These are phyloP conservation scores for Alaudala cheleensis DNA, from an alignment of 2,113 vertebrate species.

Conservation along the genomic window DNA sequence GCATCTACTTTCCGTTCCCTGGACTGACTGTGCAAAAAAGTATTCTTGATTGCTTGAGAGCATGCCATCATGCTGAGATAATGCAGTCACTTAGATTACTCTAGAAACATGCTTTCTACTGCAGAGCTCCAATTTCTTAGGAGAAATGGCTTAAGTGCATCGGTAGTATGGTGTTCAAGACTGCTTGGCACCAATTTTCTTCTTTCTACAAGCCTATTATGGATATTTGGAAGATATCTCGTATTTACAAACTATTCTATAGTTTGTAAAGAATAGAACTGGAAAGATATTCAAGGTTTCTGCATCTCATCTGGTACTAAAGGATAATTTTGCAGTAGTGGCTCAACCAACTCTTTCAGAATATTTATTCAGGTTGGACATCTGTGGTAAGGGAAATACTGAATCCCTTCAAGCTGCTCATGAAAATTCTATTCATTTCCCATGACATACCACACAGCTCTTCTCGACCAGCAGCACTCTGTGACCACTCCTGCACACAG, in stretches of 20 bases:
- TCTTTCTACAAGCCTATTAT: background rate
- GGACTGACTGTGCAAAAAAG: background rate
- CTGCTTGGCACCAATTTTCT: background rate
- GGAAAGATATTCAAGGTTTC: background rate
- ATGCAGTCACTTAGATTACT: background rate
- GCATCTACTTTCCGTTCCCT: background rate
- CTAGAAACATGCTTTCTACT: constrained; percentile 8
- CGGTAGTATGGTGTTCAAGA: background rate
- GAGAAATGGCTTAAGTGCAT: background rate
- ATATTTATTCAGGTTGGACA: background rate
- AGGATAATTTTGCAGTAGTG: background rate
- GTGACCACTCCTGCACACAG: background rate
- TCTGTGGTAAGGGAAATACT: background rate
- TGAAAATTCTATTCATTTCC: background rate
- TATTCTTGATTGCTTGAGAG: background rate
- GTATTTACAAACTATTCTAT: background rate
- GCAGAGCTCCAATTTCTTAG: background rate
- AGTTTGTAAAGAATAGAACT: background rate
- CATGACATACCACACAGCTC: accelerated
- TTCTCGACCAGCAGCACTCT: background rate
- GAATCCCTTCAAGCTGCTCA: background rate
- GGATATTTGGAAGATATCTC: background rate
- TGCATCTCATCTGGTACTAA: background rate
- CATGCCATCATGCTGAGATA: background rate
- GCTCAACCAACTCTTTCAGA: background rate